phyloP scores from a whole-genome alignment of 2,113 vertebrate species.

The Dasypus novemcinctus region DNA sequence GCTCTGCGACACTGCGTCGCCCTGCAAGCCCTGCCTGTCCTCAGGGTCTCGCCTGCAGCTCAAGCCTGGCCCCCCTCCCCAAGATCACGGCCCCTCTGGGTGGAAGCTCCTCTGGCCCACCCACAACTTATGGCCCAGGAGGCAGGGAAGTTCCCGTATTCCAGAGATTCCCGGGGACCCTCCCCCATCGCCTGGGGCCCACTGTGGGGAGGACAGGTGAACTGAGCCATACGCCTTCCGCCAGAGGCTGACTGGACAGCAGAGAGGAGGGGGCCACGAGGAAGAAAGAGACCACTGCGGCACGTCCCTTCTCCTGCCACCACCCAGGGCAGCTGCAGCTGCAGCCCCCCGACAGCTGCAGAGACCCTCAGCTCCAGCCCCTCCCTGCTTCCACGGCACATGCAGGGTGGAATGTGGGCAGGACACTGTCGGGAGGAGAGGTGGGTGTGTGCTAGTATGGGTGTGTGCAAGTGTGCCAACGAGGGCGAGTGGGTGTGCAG shows the following conservation, averaged over 20 bases:
- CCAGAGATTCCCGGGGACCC: too few species aligned
- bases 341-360: not conserved
- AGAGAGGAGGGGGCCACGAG: not conserved
- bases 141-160: too few species aligned
- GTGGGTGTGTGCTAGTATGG: not conserved
- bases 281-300: not conserved
- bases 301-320: not conserved
- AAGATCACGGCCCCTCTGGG: rapidly evolving
- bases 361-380: not conserved
- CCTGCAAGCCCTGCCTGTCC: too few species aligned
- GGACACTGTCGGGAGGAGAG: not conserved
- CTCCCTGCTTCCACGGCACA: not conserved
- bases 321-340: not conserved
- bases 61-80: not conserved
- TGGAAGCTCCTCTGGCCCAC: too few species aligned
- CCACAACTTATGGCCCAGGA: not conserved
- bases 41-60: too few species aligned
- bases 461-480: not conserved
- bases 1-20: too few species aligned
- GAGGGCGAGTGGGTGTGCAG: too few species aligned
- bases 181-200: too few species aligned
- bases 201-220: too few species aligned
- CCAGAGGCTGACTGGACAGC: rapidly evolving
- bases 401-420: not conserved
- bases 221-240: not conserved